phyloP scores from a whole-genome alignment of 23 tunicate genomes.

The Trididemnum miniatum region DNA sequence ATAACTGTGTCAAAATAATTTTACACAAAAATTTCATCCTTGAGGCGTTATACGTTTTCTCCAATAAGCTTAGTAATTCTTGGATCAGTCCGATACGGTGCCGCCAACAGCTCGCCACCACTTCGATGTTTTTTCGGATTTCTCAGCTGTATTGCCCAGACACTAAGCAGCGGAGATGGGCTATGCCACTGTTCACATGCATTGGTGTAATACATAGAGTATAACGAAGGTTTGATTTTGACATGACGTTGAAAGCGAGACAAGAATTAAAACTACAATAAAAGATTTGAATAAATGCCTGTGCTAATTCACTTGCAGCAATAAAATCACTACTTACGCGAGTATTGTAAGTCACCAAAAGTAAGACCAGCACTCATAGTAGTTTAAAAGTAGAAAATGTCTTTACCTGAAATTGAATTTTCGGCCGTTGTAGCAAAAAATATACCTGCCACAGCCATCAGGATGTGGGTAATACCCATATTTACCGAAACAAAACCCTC shows the following conservation, averaged over 20 bases:
- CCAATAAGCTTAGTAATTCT: too few relatives aligned
- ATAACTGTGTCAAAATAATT: too few relatives aligned
- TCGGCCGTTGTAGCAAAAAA: background rate
- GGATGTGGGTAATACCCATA: constrained; percentile 1
- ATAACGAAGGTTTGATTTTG: too few relatives aligned
- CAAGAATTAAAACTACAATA: too few relatives aligned
- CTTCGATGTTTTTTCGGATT: background rate
- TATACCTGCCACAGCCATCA: background rate
- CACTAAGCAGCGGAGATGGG: background rate
- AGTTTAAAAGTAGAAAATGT: too few relatives aligned
- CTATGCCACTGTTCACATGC: background rate
- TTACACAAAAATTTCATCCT: too few relatives aligned
- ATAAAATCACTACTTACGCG: too few relatives aligned
- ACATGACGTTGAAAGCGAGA: too few relatives aligned
- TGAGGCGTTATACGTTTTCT: too few relatives aligned
- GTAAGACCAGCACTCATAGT: background rate
- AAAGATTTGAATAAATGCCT: too few relatives aligned
- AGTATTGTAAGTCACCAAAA: too few relatives aligned
- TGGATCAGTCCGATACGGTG: background rate
- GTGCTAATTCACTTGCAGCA: too few relatives aligned
- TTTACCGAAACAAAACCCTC: constrained; percentile 17
- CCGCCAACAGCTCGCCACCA: background rate
- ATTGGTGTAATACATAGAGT: background rate
- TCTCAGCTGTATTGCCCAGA: background rate
- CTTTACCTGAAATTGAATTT: background rate